phyloP scores from a whole-genome alignment of 2,797 vertebrate species.

The Stomatorhinus walkeri region DNA sequence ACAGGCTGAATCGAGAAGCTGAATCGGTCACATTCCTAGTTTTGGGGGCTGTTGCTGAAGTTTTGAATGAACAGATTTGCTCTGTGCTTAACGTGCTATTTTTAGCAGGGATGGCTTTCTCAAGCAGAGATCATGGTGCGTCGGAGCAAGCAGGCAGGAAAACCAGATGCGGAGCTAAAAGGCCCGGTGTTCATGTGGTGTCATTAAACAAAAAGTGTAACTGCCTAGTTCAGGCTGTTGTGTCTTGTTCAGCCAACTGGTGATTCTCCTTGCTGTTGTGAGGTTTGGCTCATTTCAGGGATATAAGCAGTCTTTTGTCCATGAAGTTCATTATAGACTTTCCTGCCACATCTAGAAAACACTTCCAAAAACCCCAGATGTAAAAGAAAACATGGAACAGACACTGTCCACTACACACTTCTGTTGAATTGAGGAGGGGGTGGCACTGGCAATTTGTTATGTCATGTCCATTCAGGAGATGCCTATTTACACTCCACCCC shows the following conservation, averaged over 20 bases:
- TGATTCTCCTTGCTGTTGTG: background rate
- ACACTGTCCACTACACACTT: background rate
- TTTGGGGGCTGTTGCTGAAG: background rate
- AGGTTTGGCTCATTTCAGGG: background rate
- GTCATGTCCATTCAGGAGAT: background rate
- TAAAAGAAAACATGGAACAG: background rate
- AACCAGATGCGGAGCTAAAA: background rate
- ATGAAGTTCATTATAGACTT: background rate
- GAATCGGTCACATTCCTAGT: background rate
- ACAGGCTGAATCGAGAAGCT: background rate
- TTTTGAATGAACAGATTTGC: conserved; percentile 1
- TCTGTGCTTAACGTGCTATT: background rate
- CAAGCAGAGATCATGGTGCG: background rate
- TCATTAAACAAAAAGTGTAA: background rate
- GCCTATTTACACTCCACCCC: background rate
- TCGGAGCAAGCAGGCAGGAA: background rate
- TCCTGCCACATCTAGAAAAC: background rate
- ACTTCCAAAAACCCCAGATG: background rate
- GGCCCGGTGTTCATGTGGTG: background rate
- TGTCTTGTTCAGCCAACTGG: background rate
- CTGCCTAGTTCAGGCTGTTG: background rate
- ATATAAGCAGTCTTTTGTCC: background rate
- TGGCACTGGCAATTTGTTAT: background rate
- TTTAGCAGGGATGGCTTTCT: background rate
- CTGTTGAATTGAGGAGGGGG: background rate